Conservation (phyloP, 2,113 vertebrate species). For the Hippoglossus stenolepis region DNA sequence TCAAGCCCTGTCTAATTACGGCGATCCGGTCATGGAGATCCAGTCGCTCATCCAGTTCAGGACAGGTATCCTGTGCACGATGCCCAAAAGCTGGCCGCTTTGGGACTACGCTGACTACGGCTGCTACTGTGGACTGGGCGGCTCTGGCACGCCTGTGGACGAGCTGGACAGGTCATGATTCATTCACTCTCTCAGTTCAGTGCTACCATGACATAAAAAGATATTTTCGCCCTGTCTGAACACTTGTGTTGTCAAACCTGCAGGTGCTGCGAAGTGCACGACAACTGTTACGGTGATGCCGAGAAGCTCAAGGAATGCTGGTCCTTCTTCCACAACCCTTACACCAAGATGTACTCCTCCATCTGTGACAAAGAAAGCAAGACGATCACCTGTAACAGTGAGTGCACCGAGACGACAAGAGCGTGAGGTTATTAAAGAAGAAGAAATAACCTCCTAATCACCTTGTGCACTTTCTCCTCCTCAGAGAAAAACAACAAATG, state of each 20-base stretch:
- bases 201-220: too few species aligned
- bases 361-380: slow-evolving; percentile 72
- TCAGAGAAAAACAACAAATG: slow-evolving; percentile 83
- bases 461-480: neutral
- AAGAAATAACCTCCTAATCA: too few species aligned
- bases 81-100: too few species aligned
- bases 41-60: slow-evolving; percentile 65
- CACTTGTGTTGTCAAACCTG: neutral
- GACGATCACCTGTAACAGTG: slow-evolving; percentile 85
- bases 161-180: slow-evolving; percentile 85
- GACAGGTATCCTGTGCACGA: too few species aligned
- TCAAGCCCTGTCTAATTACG: too few species aligned
- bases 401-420: slow-evolving; percentile 36
- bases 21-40: slow-evolving; percentile 39
- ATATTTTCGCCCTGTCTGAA: too few species aligned
- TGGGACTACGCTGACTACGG: slow-evolving; percentile 86
- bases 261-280: slow-evolving; percentile 89
- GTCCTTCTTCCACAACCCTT: slow-evolving; percentile 86
- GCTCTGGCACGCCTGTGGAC: slow-evolving; percentile 87
- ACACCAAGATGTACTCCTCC: slow-evolving; percentile 82
- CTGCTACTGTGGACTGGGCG: slow-evolving; percentile 90
- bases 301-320: slow-evolving; percentile 73
- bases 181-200: neutral
- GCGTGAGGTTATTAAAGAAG: too few species aligned
- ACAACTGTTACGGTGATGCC: slow-evolving; percentile 79